Evolutionary conservation across 1,140 invertebrate genomes (phyloP), one percentile per base, ranked within the genome.

Genomic region (Tetraneura akinire): DNA sequence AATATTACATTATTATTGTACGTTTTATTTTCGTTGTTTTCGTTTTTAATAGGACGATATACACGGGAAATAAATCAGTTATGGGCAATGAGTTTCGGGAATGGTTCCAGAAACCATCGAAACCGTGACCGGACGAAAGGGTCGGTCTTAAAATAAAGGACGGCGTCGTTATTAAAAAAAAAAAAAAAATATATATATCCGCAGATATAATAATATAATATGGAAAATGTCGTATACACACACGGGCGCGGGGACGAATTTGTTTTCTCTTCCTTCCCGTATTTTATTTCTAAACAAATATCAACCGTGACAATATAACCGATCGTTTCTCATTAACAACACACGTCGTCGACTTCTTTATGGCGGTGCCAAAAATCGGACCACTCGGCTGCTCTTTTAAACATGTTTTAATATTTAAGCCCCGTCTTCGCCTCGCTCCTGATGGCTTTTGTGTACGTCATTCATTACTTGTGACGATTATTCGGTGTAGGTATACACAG

Each of bases 11-110:
- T 29, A 51, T 49, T 71, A 51, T 78, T 78, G n/a, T n/a, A n/a
- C n/a, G n/a, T 62, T 47, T 45, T 23, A 45, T 37, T 11, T 32
- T 53, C 42, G n/a, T 37, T 32, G 9, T 29, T 76, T 26, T 3
- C 16, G 13, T 78, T 78, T 78, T 78, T 78, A 78, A 60, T 78
- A 47, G 73, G 73, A 78, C 74, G 53, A 8, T 78, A 8, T 78
- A 60, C 74, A 62, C 74, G 74, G 74, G 42, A 78, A 78, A 78
- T 78, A 78, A 78, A 78, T 78, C 74, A 78, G 74, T 78, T 78
- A 78, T 78, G 74, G 74, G 51, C 74, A 62, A 78, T 78, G 74
- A 47, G 74, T 78, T 78, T 78, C 74, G 74, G 74, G 74, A 78
- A 78, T 29, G 55, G 55, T 60, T 78, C 74, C 74, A 78, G 74